Base-by-base conservation (phyloP, 2,888 invertebrate species). In the Cistogaster globosa region DNA sequence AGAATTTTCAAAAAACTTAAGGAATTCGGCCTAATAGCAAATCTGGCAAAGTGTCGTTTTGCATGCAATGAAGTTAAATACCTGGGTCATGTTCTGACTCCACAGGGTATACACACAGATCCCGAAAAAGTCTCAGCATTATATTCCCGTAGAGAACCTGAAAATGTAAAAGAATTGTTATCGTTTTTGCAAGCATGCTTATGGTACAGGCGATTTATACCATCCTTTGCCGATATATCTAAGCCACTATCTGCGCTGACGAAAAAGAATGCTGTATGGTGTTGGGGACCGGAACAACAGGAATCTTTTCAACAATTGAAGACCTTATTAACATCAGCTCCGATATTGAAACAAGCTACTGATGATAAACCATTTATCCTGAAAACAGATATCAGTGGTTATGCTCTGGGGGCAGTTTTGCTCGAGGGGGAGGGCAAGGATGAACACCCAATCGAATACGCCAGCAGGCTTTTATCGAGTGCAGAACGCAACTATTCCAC, bases 121-220 rank as follows among this genome's bases (percentile, higher is more conserved):
- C 88, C 89, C 0, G 88, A 87, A 0, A 90, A 90, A 48, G 65
- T 65, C 0, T 11, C 20, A 38, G 45, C 75, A 26, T 26, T 26
- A 26, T 26, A 26, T 26, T 26, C 26, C 26, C 2, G 63, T 9
- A 89, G 71, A 87, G 89, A 38, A 11, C 90, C 48, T 8, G 32
- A 6, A 62, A 22, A 48, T 38, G 32, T 67, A 7, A 65, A 65
- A 18, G 51, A 63, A n/a, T 60, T 42, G 0, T 55, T 57, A 0
- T 84, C 81, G 12, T 87, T 91, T 62, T 20, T 91, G 2, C 89
- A 90, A 81, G 89, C 87, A 0, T 87, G 87, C 14, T 88, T 88
- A 0, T 91, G 90, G 90, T 90, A 89, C 63, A 26, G 89, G 12
- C 22, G 89, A 74, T 87, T 88, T 82, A 88, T 90, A 88, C 88